Evolutionary conservation across 2,797 vertebrate genomes (phyloP), one percentile per base, ranked within the genome.

Genomic region (Falco rusticolus): DNA sequence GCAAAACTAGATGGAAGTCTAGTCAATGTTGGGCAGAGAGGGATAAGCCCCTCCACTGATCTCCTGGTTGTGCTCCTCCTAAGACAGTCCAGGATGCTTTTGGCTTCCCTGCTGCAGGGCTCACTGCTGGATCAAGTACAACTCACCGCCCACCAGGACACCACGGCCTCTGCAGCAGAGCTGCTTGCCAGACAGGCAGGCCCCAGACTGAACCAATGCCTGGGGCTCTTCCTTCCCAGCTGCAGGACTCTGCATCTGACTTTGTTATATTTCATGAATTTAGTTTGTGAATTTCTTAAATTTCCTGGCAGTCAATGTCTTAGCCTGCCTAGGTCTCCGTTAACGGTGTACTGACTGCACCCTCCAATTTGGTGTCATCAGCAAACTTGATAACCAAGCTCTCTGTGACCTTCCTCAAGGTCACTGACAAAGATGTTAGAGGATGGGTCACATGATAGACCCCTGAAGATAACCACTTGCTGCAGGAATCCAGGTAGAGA

Each of bases 91-190:
- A 56, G 41, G 17, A 65, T 21, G 41, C 75, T 37, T 33, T 14
- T 85, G 53, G 34, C 16, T 34, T 43, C 34, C 71, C 63, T 66
- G 41, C 31, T 56, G 33, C 9, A 16, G 37, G 17, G 41, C 43
- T 51, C 48, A n/a, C 34, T 31, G 18, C 13, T 48, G 63, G 37
- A n/a, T 65, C 41, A 71, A 26, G 43, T 39, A 48, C 47, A 48
- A 37, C n/a, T 65, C 13, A 8, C 11, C 7, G 25, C 4, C 6
- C 33, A 78, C 9, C 31, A 64, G 11, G 10, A 81, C 8, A 4
- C 5, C 3, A 0, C 0, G 24, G 34, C 16, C 11, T 43, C 51
- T 47, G 65, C 57, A 39, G 9, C 15, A 43, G 33, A 60, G 14
- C 34, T 69, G 34, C 57, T 60, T 16, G 9, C 26, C 28, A 47